These are phyloP conservation scores for Heliconius aoede DNA, from an alignment of 2,888 invertebrate species.

Conservation along the genomic window DNA sequence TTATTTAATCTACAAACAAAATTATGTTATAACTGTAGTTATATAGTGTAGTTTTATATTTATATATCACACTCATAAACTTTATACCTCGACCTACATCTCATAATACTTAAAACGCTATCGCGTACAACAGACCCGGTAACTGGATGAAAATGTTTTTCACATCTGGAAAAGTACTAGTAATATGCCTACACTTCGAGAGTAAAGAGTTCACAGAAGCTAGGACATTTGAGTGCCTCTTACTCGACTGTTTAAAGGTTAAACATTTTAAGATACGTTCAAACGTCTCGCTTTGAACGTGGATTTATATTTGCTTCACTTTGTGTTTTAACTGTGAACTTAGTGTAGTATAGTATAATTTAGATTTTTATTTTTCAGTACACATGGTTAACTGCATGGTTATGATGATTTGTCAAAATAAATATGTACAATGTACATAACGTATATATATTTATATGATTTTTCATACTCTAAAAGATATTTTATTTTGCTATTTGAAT, in stretches of 20 bases:
- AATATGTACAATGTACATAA: too few species aligned
- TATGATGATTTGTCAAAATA: too few species aligned
- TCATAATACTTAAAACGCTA: conserved; percentile 1
- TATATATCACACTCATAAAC: not conserved
- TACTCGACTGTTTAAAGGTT: conserved; percentile 18
- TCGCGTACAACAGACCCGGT: not conserved
- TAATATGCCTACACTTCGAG: conserved; percentile 2
- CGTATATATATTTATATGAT: too few species aligned
- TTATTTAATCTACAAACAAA: not conserved
- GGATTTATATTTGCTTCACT: conserved; percentile 20
- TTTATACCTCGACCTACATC: conserved; percentile 17
- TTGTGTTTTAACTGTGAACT: not conserved
- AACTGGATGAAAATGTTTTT: conserved; percentile 18
- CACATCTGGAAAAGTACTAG: conserved; percentile 1
- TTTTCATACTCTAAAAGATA: too few species aligned
- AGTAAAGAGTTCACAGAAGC: conserved; percentile 25
- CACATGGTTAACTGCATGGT: not conserved
- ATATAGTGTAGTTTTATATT: not conserved
- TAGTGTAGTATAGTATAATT: not conserved
- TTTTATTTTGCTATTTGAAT: too few species aligned
- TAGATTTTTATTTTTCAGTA: conserved; percentile 1
- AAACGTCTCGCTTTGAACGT: conserved; percentile 2
- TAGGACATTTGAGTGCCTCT: conserved; percentile 24
- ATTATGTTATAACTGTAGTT: not conserved
- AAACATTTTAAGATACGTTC: conserved; percentile 18